A percentile compares a stretch with the other conserved stretches of the same genome.
phyloP scores from a whole-genome alignment of 2,797 vertebrate genomes.

The Thalassophryne amazonica region DNA sequence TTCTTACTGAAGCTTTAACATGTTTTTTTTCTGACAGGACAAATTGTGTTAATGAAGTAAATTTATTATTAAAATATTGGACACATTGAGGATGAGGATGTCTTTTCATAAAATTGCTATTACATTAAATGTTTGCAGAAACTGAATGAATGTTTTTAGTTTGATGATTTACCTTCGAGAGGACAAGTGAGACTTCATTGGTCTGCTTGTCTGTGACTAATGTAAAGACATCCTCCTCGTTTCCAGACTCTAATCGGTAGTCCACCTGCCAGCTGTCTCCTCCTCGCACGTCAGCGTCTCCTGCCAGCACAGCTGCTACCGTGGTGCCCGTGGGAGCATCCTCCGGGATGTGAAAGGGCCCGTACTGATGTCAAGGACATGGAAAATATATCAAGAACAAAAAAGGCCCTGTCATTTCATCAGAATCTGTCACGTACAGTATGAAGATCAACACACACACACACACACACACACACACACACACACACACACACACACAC shows the following conservation, averaged over 20 bases:
- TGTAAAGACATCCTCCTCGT: conserved; percentile 74
- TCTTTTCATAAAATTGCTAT: no score
- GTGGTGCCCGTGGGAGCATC: conserved; percentile 67
- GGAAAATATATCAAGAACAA: neutral
- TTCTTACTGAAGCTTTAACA: no score
- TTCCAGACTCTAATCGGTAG: conserved; percentile 78
- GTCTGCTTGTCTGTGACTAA: conserved; percentile 66
- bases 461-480: no score
- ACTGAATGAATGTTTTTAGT: neutral
- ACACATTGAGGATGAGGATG: no score
- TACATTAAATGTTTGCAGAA: no score
- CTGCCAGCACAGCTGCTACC: conserved; percentile 67
- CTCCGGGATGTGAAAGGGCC: conserved; percentile 71
- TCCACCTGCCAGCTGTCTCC: conserved; percentile 80
- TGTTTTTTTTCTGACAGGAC: no score
- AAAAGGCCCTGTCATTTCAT: no score
- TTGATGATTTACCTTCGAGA: conserved; percentile 75
- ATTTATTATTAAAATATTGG: no score
- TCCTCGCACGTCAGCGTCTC: conserved; percentile 80
- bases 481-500: no score
- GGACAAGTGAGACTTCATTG: conserved; percentile 67
- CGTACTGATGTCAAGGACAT: conserved; percentile 61
- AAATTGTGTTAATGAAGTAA: no score
- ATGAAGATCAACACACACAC: no score
- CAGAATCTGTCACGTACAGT: no score